Evolutionary conservation across 2,113 vertebrate species (phyloP).

Genomic region (Carassius carassius): DNA sequence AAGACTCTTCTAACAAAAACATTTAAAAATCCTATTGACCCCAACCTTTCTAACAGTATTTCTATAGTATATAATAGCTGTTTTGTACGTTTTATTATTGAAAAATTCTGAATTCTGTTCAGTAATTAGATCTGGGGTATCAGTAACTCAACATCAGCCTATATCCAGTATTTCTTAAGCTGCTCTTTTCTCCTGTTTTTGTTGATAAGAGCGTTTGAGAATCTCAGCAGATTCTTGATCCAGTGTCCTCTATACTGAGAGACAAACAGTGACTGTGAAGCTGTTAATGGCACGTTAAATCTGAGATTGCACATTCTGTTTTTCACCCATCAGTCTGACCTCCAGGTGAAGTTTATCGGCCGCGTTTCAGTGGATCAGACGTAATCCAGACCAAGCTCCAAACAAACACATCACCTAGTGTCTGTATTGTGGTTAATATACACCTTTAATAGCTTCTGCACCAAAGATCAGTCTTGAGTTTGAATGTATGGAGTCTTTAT

Average conservation of each 20-base stretch:
- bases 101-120: not conserved
- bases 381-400: constrained; percentile 27
- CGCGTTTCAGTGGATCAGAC: not conserved
- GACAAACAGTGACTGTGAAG: not conserved
- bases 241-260: not conserved
- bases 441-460: not conserved
- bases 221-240: not conserved
- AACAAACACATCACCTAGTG: not conserved
- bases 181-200: not conserved
- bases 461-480: not conserved
- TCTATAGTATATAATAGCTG: too few species aligned
- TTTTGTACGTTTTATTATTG: not conserved
- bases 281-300: not conserved
- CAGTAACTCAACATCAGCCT: not conserved
- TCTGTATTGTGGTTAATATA: constrained; percentile 27
- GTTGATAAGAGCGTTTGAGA: not conserved
- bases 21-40: not conserved
- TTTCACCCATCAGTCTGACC: constrained; percentile 1
- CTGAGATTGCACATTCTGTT: not conserved
- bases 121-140: not conserved
- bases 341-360: constrained; percentile 15
- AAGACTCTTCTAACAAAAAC: too few species aligned
- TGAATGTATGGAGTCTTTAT: not conserved
- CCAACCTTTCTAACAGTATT: not conserved
- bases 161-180: not conserved